phyloP scores from a whole-genome alignment of 2,113 vertebrate genomes.

The Scophthalmus maximus region DNA sequence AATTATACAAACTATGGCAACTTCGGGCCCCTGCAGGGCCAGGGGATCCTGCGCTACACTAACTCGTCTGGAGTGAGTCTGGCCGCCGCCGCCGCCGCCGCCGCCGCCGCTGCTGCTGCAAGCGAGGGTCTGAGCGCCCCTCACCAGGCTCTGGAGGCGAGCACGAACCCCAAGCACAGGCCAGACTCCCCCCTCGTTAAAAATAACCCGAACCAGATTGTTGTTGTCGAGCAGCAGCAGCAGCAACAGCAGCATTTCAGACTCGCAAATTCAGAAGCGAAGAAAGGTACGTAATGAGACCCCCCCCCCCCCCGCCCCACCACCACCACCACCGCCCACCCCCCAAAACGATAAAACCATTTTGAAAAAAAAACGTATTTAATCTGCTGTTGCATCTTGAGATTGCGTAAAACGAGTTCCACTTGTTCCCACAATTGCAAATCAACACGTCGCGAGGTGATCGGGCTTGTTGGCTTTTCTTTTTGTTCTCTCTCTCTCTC shows the following conservation, averaged over 20 bases:
- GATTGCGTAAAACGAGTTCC: slow-evolving; percentile 35
- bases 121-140: slow-evolving; percentile 84
- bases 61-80: slow-evolving; percentile 86
- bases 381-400: slow-evolving; percentile 46
- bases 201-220: slow-evolving; percentile 87
- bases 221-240: slow-evolving; percentile 74
- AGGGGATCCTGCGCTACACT: slow-evolving; percentile 93
- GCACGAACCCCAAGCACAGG: slow-evolving; percentile 86
- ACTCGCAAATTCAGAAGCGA: slow-evolving; percentile 88
- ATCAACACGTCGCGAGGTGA: slow-evolving; percentile 34
- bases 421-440: slow-evolving; percentile 56
- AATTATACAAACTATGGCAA: slow-evolving; percentile 98
- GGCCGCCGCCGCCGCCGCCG: slow-evolving; percentile 79
- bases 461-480: neutral
- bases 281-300: slow-evolving; percentile 94
- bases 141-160: slow-evolving; percentile 83
- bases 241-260: slow-evolving; percentile 86
- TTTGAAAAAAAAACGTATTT: slow-evolving; percentile 26
- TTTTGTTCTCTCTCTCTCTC: neutral
- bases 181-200: slow-evolving; percentile 88
- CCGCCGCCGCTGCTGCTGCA: slow-evolving; percentile 71
- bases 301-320: neutral
- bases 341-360: neutral
- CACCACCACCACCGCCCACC: neutral
- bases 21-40: slow-evolving; percentile 94